Evolutionary conservation across 2,113 vertebrate species (phyloP).

Genomic region (Dromiciops gliroides): DNA sequence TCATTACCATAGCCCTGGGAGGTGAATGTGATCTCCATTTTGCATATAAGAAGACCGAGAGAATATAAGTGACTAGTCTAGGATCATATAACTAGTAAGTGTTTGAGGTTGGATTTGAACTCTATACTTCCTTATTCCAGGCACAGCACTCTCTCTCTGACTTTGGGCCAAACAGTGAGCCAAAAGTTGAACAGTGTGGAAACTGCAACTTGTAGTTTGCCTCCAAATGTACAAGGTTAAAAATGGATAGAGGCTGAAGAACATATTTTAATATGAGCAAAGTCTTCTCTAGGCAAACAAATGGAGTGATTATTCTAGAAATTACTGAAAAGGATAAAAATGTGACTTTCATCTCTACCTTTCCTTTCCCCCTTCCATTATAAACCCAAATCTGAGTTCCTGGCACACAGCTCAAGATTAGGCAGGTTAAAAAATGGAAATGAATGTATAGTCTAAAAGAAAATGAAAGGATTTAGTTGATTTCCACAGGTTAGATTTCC

Average conservation of each 20-base stretch:
- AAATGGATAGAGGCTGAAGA: constrained; percentile 62
- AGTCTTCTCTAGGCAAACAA: constrained; percentile 42
- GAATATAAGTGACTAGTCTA: neutral
- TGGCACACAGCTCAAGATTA: constrained; percentile 29
- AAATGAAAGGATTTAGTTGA: constrained; percentile 65
- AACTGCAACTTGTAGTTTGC: constrained; percentile 53
- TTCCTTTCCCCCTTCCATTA: neutral
- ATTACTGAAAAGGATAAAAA: constrained; percentile 59
- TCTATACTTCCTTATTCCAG: neutral
- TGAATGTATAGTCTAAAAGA: constrained; percentile 41
- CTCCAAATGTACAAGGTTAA: constrained; percentile 30
- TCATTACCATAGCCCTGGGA: neutral
- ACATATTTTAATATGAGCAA: constrained; percentile 20
- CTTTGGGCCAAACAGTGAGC: neutral
- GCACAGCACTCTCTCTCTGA: neutral
- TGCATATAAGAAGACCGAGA: neutral
- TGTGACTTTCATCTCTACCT: constrained; percentile 19
- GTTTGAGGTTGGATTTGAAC: neutral
- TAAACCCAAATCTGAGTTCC: neutral
- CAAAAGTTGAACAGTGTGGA: constrained; percentile 12
- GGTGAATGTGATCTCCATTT: neutral
- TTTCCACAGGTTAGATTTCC: constrained; percentile 73
- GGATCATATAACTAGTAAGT: neutral
- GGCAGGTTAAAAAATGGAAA: constrained; percentile 46
- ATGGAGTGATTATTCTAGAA: constrained; percentile 63